phyloP scores from a whole-genome alignment of 92 coral and sea anemone species.

The Scolanthus callimorphus region DNA sequence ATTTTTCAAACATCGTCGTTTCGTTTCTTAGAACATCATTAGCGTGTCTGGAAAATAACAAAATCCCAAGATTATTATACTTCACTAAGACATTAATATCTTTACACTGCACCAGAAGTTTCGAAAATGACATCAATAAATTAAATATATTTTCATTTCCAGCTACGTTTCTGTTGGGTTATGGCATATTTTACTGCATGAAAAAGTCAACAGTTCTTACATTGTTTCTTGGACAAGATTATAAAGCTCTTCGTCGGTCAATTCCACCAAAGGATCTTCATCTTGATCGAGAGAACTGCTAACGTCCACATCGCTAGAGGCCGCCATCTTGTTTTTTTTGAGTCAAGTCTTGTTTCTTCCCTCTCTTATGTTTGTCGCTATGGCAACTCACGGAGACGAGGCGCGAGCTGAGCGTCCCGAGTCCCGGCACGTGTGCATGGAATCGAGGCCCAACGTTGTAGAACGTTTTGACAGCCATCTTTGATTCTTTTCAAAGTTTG shows the following conservation, averaged over 20 bases:
- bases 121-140: too few species aligned
- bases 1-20: slow-evolving; percentile 98
- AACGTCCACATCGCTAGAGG: slow-evolving; percentile 86
- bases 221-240: slow-evolving; percentile 90
- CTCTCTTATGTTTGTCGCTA: slow-evolving; percentile 33
- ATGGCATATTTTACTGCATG: too few species aligned
- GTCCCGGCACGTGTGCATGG: slow-evolving; percentile 39
- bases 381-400: slow-evolving; percentile 61
- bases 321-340: slow-evolving; percentile 88
- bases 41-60: slow-evolving; percentile 87
- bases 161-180: too few species aligned
- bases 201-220: slow-evolving; percentile 42
- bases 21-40: slow-evolving; percentile 95
- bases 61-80: too few species aligned
- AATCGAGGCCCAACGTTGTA: slow-evolving; percentile 69
- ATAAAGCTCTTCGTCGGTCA: slow-evolving; percentile 91
- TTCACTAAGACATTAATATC: too few species aligned
- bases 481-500: slow-evolving; percentile 56
- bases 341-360: slow-evolving; percentile 9
- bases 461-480: slow-evolving; percentile 82
- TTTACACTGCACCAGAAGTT: too few species aligned
- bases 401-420: slow-evolving; percentile 13
- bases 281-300: slow-evolving; percentile 98
- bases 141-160: too few species aligned
- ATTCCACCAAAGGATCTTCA: slow-evolving; percentile 90